phyloP scores from a whole-genome alignment of 2,797 vertebrate genomes.

The Hipposideros larvatus region DNA sequence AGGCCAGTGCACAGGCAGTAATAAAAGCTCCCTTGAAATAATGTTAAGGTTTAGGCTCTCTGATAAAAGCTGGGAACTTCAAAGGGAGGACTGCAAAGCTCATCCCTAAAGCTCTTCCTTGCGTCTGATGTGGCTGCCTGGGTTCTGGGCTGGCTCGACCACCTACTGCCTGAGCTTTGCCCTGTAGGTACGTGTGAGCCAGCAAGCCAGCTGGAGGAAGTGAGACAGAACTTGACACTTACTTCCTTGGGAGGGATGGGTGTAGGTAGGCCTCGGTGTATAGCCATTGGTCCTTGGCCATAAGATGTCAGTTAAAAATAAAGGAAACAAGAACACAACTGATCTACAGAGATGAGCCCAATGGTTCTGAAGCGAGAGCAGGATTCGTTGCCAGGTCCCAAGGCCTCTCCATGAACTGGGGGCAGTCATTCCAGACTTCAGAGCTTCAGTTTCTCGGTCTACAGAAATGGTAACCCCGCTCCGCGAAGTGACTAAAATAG shows the following conservation, averaged over 20 bases:
- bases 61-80: conserved; percentile 74
- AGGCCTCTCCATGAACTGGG: not conserved
- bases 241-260: not conserved
- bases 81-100: conserved; percentile 49
- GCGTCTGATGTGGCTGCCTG: conserved; percentile 29
- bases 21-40: conserved; percentile 63
- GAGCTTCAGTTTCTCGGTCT: not conserved
- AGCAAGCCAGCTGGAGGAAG: not conserved
- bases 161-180: conserved; percentile 7
- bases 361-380: not conserved
- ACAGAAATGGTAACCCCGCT: not conserved
- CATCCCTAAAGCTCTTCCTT: conserved; percentile 42
- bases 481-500: not conserved
- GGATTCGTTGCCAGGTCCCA: not conserved
- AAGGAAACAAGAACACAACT: not conserved
- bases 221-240: not conserved
- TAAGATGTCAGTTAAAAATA: not conserved
- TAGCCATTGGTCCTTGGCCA: not conserved
- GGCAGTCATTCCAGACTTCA: not conserved
- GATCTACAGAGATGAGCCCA: not conserved
- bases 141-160: not conserved
- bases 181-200: not conserved
- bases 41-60: conserved; percentile 46
- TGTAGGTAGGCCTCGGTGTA: not conserved
- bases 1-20: conserved; percentile 42